Base-by-base conservation (phyloP, 2,888 invertebrate species). In the Podabrus alpinus region DNA sequence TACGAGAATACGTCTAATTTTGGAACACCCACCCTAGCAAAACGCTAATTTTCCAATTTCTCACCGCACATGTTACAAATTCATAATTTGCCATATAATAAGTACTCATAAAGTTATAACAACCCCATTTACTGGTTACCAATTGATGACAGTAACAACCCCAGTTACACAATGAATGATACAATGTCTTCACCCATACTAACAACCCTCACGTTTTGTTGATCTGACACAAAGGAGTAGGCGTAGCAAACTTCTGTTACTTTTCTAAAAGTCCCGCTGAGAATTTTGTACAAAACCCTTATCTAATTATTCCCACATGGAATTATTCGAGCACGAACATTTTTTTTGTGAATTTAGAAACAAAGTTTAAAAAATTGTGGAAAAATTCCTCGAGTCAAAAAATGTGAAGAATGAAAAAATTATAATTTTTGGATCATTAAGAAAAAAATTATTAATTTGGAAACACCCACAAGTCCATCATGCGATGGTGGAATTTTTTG, bases 11-110 rank as follows among this genome's bases (percentile, higher is more conserved):
- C 15, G 59, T 13, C 17, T 71, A 71, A 71, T 66, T 59, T 19
- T 21, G 69, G 21, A 59, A 29, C 59, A 25, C 59, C 66, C 21
- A 59, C 45, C 62, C 70, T n/a, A 70, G 21, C 66, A 21, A n/a
- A 15, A 61, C 66, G 25, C 71, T 74, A 77, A 77, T 77, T 77
- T 77, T 69, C 74, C 74, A 77, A 77, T 77, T 77, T 71, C 45
- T 25, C 66, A 64, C 73, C 76, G 75, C 77, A 77, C 77, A 77
- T 77, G 77, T 77, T 73, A 70, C 74, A 15, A 62, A 72, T 71
- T 77, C 76, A 73, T 79, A 79, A 79, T 79, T 79, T 70, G 77
- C 77, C 75, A 71, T 71, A 76, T 79, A 76, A 77, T 79, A 76
- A 74, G 74, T 66, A 71, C 70, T 77, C 76, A 73, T 74, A 76